A percentile compares a stretch with the other conserved stretches of the same genome.
These are phyloP conservation scores for Passer montanus DNA, from an alignment of 2,113 vertebrate genomes.

Conservation along the genomic window DNA sequence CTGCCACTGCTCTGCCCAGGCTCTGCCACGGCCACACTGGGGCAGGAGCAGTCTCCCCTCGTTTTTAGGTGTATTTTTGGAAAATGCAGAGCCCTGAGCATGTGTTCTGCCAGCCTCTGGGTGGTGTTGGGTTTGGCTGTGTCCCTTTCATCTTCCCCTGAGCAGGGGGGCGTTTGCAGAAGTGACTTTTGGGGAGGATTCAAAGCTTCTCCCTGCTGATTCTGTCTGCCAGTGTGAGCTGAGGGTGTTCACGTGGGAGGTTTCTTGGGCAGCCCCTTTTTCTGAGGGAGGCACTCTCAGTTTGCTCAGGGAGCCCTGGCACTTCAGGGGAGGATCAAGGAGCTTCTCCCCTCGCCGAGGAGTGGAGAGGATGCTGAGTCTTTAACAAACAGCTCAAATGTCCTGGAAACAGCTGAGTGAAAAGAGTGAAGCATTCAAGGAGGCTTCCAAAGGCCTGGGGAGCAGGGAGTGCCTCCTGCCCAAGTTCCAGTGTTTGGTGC, in stretches of 20 bases:
- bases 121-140: not conserved
- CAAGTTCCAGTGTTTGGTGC: not conserved
- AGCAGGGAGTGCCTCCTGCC: not conserved
- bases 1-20: rapidly evolving
- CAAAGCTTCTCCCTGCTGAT: not conserved
- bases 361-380: not conserved
- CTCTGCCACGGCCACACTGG: rapidly evolving
- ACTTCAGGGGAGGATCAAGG: not conserved
- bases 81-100: not conserved
- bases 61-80: rapidly evolving
- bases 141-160: not conserved
- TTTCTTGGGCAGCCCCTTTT: not conserved
- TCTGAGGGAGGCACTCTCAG: rapidly evolving
- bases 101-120: not conserved
- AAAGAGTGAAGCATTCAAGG: not conserved
- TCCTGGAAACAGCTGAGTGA: not conserved
- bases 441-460: not conserved
- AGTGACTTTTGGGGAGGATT: not conserved
- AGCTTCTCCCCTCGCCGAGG: not conserved
- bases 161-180: not conserved
- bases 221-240: not conserved
- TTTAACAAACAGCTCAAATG: not conserved
- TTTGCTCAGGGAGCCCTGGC: not conserved
- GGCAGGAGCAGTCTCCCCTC: rapidly evolving
- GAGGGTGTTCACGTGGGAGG: not conserved